Base-by-base conservation (phyloP, 2,113 vertebrate genomes). In the Perca fluviatilis region DNA sequence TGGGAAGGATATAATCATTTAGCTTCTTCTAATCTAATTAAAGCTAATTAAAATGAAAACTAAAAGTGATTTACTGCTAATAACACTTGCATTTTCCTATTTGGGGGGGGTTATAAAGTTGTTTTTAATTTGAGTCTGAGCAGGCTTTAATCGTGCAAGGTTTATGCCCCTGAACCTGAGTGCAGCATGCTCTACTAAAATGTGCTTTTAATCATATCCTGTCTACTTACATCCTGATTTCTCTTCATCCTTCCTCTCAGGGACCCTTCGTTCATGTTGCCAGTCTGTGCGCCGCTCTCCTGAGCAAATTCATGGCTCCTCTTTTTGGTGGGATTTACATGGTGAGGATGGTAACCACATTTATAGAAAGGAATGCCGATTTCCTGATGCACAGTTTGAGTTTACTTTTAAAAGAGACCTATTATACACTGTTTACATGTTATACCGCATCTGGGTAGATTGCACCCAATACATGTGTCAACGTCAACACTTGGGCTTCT, bases 271-370 rank as follows among this genome's bases (percentile, higher is more conserved):
- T 99, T 79, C 98, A 99, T 46, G 97, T 99, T 0, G 98, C 98
- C 87, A 99, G 98, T 89, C 95, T 99, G 93, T 99, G 98, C 0
- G 98, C 98, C 0, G 96, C 97, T 40, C 95, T 99, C 30, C 95
- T 99, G 82, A 97, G 98, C 94, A 99, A 97, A 94, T 97, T 98
- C 85, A 97, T 98, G 91, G 98, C 98, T 8, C 97, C 98, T 47
- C 94, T 99, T 49, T 99, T 99, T 0, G 98, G 98, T 40, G 98
- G 97, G 78, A 97, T 97, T 91, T 99, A 97, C 1, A 96, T 97
- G 97, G 97, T 99, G 77, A 95, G 96, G 13, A 81, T 61, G 5
- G 51, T 33, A 73, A 72, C 15, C 13, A 50, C 9, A 13, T 68
- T 72, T 2, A 57, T 36, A 47, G 61, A 49, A 49, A 61, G 23